phyloP scores from a whole-genome alignment of 2,113 vertebrate genomes.

The Polypterus senegalus region DNA sequence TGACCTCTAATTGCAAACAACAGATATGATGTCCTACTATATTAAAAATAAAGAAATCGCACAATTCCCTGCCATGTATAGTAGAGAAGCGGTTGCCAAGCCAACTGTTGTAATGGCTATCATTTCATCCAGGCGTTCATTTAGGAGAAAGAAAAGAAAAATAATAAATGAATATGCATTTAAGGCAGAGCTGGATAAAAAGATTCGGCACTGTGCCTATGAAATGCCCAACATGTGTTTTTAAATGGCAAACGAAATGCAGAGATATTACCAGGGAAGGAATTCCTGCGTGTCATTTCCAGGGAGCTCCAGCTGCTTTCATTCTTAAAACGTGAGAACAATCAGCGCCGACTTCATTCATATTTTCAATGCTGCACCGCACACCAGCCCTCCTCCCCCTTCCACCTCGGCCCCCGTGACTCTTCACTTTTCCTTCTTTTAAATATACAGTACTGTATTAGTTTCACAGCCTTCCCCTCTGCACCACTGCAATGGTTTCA shows the following conservation, averaged over 20 bases:
- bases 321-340: constrained; percentile 13
- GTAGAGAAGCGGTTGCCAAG: constrained; percentile 7
- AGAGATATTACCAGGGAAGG: neutral
- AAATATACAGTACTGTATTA: neutral
- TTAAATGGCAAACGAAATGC: too few relatives aligned
- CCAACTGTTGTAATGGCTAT: constrained; percentile 5
- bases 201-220: neutral
- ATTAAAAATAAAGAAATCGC: too few relatives aligned
- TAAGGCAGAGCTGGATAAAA: too few relatives aligned
- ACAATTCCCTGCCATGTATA: neutral
- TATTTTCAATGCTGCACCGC: neutral
- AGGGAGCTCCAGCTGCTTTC: constrained; percentile 9
- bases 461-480: constrained; percentile 1
- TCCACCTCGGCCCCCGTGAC: too few relatives aligned
- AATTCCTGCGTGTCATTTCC: constrained; percentile 6
- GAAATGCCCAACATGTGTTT: neutral
- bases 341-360: constrained; percentile 10
- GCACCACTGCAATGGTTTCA: constrained; percentile 3
- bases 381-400: neutral
- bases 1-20: neutral
- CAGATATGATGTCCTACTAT: neutral
- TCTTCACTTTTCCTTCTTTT: neutral
- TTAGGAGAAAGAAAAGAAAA: neutral
- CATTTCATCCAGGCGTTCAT: neutral
- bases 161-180: neutral